phyloP scores from a whole-genome alignment of 2,888 invertebrate species.

The Eurois occulta region DNA sequence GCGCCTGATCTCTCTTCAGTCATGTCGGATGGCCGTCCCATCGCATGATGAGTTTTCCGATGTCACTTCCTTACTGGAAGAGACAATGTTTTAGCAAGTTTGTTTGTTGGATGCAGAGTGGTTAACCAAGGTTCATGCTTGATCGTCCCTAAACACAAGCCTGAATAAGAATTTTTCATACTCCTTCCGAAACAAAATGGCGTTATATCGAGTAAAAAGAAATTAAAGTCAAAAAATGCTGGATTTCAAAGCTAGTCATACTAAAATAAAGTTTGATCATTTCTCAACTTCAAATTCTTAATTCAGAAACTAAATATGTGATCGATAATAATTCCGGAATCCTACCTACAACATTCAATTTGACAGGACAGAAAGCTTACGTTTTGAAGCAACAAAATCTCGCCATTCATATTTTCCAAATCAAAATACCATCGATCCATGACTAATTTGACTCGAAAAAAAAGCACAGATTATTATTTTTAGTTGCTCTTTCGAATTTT shows the following conservation, averaged over 20 bases:
- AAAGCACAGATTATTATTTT: slow-evolving; percentile 34
- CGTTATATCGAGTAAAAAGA: not conserved
- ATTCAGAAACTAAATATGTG: not conserved
- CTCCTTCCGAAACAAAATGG: not conserved
- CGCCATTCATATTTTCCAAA: too few relatives aligned
- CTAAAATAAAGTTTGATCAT: not conserved
- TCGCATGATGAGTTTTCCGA: not conserved
- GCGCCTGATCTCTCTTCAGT: not conserved
- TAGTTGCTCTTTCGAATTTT: slow-evolving; percentile 53
- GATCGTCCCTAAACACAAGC: not conserved
- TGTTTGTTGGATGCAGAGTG: not conserved
- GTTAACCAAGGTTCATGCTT: not conserved
- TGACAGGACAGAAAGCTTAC: not conserved
- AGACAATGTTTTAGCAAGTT: not conserved
- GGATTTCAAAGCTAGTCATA: too few relatives aligned
- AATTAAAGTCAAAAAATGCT: not conserved
- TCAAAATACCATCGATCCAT: not conserved
- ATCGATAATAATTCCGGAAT: too few relatives aligned
- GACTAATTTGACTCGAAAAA: slow-evolving; percentile 18
- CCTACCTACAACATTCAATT: not conserved
- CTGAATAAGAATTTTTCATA: not conserved
- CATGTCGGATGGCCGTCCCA: not conserved
- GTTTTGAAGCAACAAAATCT: not conserved
- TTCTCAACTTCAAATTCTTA: not conserved
- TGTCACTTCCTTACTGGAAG: too few relatives aligned